Base-by-base conservation (phyloP, 2,888 invertebrate genomes). In the Rotaria sp. region DNA sequence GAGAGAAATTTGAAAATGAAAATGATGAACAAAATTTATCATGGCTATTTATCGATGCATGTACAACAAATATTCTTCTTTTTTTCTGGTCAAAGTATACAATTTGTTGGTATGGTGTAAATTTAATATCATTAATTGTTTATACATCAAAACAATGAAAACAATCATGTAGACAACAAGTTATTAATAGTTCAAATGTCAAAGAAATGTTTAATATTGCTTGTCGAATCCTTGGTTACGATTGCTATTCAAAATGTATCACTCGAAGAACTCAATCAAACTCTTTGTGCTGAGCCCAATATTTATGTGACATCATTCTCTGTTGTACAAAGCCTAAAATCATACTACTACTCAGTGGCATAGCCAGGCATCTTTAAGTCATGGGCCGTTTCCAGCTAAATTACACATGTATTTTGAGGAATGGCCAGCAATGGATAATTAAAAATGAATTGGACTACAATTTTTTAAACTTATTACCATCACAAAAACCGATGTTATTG, bases 21-120 rank as follows among this genome's bases (percentile, higher is more conserved):
- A 3, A 26, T 7, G 74, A 74, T 74, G 38, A 30, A 21, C 7
- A 74, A 35, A 35, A 38, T 21, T 5, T 26, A 13, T 7, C 38
- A 30, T 2, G 13, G 15, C 30, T 38, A 74, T 35, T 21, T 15
- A 74, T 74, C 4, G 74, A 74, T 74, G 38, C 74, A 30, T 21
- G 35, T 38, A 74, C 74, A 35, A 74, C 21, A 38, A 35, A 18
- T 74, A 89, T 93, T 38, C 88, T 97, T 84, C 91, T n/a, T 97
- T 87, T 97, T 97, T 92, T 97, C 97, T 21, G 97, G 97, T 0
- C 96, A 97, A 91, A 96, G 97, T 38, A 93, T 94, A 45, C 95
- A 98, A 90, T 94, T 93, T 91, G 94, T 96, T 24, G 97, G 98
- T 57, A 96, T 96, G 96, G 95, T 94, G 0, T 93, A 94, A 88